Conservation (phyloP, 2,113 vertebrate genomes). For the Barnardius zonarius region DNA sequence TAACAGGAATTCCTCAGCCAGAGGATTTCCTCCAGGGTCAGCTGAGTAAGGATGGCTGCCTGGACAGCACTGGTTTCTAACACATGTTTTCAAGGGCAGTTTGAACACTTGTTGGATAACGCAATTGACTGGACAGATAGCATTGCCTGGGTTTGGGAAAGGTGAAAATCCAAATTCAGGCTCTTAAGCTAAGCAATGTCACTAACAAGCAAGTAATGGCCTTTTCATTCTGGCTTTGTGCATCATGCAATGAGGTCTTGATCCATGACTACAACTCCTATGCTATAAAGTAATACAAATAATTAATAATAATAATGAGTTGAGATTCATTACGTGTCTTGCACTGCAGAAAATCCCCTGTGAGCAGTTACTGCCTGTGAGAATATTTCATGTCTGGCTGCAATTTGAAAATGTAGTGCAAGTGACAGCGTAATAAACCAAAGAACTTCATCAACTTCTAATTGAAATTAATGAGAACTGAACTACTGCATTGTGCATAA, state of each 20-base stretch:
- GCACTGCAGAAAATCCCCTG: conserved; percentile 34
- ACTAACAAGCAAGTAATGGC: background rate
- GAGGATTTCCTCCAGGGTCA: background rate
- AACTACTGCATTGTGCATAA: conserved; percentile 36
- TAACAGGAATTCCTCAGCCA: background rate
- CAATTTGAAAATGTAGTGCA: conserved; percentile 59
- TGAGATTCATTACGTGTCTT: background rate
- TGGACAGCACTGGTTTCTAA: accelerated
- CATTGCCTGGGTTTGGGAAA: background rate
- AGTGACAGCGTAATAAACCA: conserved; percentile 61
- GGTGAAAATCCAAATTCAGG: background rate
- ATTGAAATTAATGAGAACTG: conserved; percentile 60
- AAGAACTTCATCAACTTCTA: conserved; percentile 72
- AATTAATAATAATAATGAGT: conserved; percentile 41
- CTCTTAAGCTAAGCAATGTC: background rate
- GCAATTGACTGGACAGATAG: background rate
- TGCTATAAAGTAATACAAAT: conserved; percentile 21
- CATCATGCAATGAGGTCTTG: background rate
- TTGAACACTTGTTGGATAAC: background rate
- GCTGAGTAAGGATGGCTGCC: background rate
- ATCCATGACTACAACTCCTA: background rate
- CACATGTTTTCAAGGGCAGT: background rate
- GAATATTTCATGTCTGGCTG: conserved; percentile 62
- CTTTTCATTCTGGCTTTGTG: background rate
- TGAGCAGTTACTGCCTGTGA: conserved; percentile 41